These are phyloP conservation scores for Paramormyrops hopkinsi DNA, from an alignment of 2,797 vertebrate species.

Conservation along the genomic window DNA sequence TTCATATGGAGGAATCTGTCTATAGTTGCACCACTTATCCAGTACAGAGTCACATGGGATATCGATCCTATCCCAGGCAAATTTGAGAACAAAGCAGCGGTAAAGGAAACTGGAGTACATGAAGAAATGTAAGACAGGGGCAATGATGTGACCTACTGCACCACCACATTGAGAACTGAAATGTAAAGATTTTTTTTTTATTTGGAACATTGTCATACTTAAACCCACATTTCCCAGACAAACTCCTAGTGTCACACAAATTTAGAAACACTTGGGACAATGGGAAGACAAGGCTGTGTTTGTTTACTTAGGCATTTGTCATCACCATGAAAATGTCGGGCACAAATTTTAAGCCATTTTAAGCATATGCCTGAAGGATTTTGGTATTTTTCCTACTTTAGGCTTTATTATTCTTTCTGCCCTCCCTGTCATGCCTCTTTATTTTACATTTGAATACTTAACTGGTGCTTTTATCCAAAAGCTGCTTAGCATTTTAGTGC, in stretches of 20 bases:
- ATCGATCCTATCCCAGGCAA: neutral
- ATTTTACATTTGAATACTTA: neutral
- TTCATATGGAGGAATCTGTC: neutral
- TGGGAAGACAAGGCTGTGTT: neutral
- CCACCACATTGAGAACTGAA: neutral
- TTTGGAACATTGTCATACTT: neutral
- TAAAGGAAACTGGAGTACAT: neutral
- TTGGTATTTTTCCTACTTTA: neutral
- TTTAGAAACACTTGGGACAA: neutral
- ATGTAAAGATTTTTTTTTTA: neutral
- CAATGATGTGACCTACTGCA: neutral
- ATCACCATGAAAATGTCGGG: neutral
- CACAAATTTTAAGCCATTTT: neutral
- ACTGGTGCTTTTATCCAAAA: neutral
- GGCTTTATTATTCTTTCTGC: neutral
- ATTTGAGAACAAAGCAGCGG: neutral
- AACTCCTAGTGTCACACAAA: neutral
- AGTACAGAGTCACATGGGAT: neutral
- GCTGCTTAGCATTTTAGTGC: neutral
- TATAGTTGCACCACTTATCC: neutral
- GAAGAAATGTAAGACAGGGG: neutral
- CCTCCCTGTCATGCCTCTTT: neutral
- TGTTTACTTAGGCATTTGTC: neutral
- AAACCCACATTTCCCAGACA: neutral
- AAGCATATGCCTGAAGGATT: neutral